Evolutionary conservation across 1,140 invertebrate species (phyloP), one percentile per base, ranked within the genome.

Genomic region (Callitettix versicolor): DNA sequence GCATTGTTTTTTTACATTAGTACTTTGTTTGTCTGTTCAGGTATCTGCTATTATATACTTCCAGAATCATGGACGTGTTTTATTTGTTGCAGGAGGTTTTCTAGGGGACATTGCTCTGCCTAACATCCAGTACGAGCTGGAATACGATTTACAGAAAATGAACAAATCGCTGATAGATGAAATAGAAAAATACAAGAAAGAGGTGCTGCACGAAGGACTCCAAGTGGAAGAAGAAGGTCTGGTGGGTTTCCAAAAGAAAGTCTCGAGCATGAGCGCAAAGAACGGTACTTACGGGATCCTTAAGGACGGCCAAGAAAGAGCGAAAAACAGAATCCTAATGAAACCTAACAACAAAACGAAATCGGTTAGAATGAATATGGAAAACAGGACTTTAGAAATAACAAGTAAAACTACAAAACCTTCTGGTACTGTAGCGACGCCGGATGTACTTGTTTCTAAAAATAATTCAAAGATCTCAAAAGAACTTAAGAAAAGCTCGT

Each of bases 141-240:
- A 63, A 48, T 54, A 50, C 38, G 54, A 58, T 3, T 21, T 52
- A 7, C 46, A 56, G 22, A 60, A 58, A 49, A 26, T 40, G 24
- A 58, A 56, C 21, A 58, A 58, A 53, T 36, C 41, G 1, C 62
- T 57, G 22, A 47, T 84, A 64, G 77, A 83, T 67, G 84, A 87
- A 65, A 71, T 87, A 14, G 84, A 86, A 62, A 82, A 81, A 65
- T 77, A 86, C 58, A 85, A 85, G 63, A 83, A 87, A 61, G 85
- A 88, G 68, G 80, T 87, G 4, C 71, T 84, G 30, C 74, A 85
- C 34, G 85, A 88, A 69, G 85, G 85, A 5, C 70, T 88, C 20
- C 85, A 88, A 68, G 81, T 88, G 12, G 85, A 88, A 70, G 85
- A 88, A 63, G 85, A 88, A 69, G 85, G 85, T 20, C 70, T 88